A percentile compares a stretch with the other conserved stretches of the same genome.
Evolutionary conservation across 1,140 invertebrate species (phyloP).

Genomic region (Euura lappo): DNA sequence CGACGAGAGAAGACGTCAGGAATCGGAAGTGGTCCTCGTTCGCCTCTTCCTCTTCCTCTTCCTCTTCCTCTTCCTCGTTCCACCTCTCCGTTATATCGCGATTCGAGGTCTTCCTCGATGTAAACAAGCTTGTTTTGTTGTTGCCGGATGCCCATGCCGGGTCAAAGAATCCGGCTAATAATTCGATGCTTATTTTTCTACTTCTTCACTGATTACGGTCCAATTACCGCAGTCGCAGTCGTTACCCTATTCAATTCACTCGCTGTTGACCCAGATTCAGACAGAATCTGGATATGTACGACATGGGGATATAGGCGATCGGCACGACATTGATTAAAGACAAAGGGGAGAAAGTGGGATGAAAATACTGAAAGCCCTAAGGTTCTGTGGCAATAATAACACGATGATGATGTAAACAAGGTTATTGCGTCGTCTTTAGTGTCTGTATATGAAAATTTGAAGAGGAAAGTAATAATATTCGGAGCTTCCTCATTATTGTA

Average conservation of each 20-base stretch:
- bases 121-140: slow-evolving; percentile 7
- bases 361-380: background rate
- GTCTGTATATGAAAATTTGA: background rate
- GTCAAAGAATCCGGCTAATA: background rate
- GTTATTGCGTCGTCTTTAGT: background rate
- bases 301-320: too few species aligned
- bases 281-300: too few species aligned
- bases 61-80: background rate
- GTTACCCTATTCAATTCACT: too few species aligned
- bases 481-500: background rate
- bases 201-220: too few species aligned
- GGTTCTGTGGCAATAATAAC: background rate
- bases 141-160: background rate
- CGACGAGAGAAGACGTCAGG: slow-evolving; percentile 15
- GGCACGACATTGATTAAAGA: background rate
- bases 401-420: background rate
- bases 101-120: background rate
- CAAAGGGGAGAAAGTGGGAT: background rate
- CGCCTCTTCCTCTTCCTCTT: background rate
- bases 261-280: too few species aligned
- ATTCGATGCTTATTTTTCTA: background rate
- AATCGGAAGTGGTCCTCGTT: slow-evolving; percentile 12
- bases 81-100: background rate
- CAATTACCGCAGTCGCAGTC: too few species aligned
- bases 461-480: background rate